Percentiles rank a stretch among this genome's conserved stretches.
phyloP scores from a whole-genome alignment of 2,797 vertebrate species.

The Limnodromus scolopaceus region DNA sequence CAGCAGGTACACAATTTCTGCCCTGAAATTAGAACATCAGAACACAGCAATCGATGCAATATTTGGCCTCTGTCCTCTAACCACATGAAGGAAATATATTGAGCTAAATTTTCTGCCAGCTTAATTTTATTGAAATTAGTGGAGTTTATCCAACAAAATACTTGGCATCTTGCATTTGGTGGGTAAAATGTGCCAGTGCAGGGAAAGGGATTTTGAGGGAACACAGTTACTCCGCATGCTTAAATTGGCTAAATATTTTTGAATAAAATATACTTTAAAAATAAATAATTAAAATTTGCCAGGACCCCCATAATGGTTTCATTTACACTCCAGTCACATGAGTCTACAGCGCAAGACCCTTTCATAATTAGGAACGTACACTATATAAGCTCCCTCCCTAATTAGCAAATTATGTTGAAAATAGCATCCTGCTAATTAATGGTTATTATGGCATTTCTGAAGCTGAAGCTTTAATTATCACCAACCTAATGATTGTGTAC shows the following conservation, averaged over 20 bases:
- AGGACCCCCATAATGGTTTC: conserved; percentile 86
- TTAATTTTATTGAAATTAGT: conserved; percentile 68
- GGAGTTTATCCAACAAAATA: conserved; percentile 58
- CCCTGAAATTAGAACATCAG: conserved; percentile 55
- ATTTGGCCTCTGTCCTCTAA: conserved; percentile 42
- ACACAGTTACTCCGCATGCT: background rate
- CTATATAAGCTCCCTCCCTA: conserved; percentile 92
- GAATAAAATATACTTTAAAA: conserved; percentile 71
- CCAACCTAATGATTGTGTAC: conserved; percentile 88
- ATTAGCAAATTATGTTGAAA: conserved; percentile 99
- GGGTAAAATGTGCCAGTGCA: conserved; percentile 27
- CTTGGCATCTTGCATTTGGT: conserved; percentile 37
- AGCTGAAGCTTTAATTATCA: conserved; percentile 95
- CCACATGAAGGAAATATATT: conserved; percentile 54
- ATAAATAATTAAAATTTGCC: conserved; percentile 78
- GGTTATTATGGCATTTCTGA: conserved; percentile 98
- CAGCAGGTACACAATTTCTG: conserved; percentile 20
- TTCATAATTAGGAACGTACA: conserved; percentile 92
- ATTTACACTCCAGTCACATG: conserved; percentile 91
- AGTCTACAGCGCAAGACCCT: conserved; percentile 89
- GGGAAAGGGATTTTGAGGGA: conserved; percentile 18
- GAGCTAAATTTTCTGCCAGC: conserved; percentile 40
- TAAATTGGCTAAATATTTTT: conserved; percentile 71
- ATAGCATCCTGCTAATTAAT: conserved; percentile 98
- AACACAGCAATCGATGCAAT: conserved; percentile 16